Conservation (phyloP, 2,797 vertebrate species). For the Lutjanus campechanus region DNA sequence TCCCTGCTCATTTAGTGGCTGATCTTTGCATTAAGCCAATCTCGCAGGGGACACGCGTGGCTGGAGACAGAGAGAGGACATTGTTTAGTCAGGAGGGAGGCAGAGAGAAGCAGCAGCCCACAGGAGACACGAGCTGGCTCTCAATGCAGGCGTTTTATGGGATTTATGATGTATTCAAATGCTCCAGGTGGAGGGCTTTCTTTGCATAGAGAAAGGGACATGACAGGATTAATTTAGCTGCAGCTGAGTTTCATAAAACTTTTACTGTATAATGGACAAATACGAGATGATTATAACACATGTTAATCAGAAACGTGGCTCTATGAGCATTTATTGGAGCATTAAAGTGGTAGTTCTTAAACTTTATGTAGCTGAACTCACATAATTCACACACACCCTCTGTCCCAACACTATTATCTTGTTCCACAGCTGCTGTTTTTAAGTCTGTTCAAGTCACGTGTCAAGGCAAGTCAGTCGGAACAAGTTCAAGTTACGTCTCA, state of each 20-base stretch:
- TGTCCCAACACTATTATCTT: background rate
- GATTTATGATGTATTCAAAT: conserved; percentile 6
- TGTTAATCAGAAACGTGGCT: background rate
- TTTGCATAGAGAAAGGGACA: conserved; percentile 7
- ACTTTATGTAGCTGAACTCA: background rate
- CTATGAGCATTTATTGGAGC: background rate
- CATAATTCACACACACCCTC: too few relatives aligned
- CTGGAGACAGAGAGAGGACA: conserved; percentile 27
- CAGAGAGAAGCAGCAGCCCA: conserved; percentile 16
- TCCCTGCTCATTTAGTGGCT: conserved; percentile 30
- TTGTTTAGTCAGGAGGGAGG: conserved; percentile 6
- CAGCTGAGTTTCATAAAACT: background rate
- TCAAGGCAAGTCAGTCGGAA: too few relatives aligned
- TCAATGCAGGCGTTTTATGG: background rate
- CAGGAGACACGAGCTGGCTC: conserved; percentile 14
- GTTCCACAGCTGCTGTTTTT: background rate
- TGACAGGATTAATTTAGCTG: background rate
- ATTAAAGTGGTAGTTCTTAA: background rate
- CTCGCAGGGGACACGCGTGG: conserved; percentile 38
- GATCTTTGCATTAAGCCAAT: conserved; percentile 40
- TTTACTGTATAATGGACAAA: background rate
- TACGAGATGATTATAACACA: background rate
- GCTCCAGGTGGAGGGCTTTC: background rate
- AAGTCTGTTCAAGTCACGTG: too few relatives aligned
- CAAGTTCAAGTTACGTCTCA: too few relatives aligned